Evolutionary conservation across 2,113 vertebrate species (phyloP), one percentile per base, ranked within the genome.

Genomic region (Myotis davidii): DNA sequence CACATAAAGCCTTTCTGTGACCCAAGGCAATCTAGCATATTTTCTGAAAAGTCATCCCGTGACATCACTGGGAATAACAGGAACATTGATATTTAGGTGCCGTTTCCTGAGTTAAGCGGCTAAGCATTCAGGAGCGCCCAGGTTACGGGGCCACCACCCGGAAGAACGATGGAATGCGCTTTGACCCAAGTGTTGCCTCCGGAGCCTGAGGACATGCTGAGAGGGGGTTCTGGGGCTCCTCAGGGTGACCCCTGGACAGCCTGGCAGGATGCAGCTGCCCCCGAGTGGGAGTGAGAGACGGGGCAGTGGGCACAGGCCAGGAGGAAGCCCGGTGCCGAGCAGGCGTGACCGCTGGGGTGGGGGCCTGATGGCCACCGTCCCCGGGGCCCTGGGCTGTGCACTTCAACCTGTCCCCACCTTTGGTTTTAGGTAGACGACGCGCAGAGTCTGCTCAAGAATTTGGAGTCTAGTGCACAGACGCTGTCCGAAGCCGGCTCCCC

Each of bases 361-460:
- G 42, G 29, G 0, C 34, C 4, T 1, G 29, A 13, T 17, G 69
- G 42, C 64, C 13, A 0, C 6, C 9, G 17, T 32, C 18, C 3
- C 12, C 0, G 21, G 78, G n/a, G 23, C 16, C 10, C 25, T 0
- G 2, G 13, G 18, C 72, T 52, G 23, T 21, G 0, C 12, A 64
- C 59, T 18, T 52, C 21, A 3, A 0, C 9, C 3, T 17, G 3
- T 56, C 67, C 54, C 45, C 20, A 11, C 2, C 59, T 95, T 9
- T 70, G 37, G 56, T 95, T 98, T 97, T 97, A 99, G 99, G 98
- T 98, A 76, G 97, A 98, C 45, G 98, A 99, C 90, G 97, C 98
- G 6, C 99, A 98, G 77, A 98, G 97, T 77, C 98, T 99, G 94
- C 97, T 99, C 92, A 99, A 98, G 90, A 98, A 98, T 23, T 98